phyloP scores from a whole-genome alignment of 2,113 vertebrate genomes.

The Aleadryas rufinucha region DNA sequence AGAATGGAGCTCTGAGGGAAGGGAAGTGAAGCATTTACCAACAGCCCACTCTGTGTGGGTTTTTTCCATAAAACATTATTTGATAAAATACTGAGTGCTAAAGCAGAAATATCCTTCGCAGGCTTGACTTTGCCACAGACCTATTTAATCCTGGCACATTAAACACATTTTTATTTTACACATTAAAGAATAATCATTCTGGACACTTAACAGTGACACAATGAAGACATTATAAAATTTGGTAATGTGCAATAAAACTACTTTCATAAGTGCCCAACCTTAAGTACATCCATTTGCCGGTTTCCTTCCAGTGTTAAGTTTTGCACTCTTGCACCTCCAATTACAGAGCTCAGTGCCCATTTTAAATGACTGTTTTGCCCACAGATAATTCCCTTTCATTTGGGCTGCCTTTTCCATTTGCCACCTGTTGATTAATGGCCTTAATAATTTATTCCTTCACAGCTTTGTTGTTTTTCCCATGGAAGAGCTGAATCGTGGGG shows the following conservation, averaged over 20 bases:
- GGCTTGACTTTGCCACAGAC: neutral
- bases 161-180: slow-evolving; percentile 18
- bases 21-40: neutral
- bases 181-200: slow-evolving; percentile 22
- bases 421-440: neutral
- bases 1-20: neutral
- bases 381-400: neutral
- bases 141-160: neutral
- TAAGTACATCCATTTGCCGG: neutral
- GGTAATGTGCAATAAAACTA: neutral
- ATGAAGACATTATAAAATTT: slow-evolving; percentile 16
- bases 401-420: neutral
- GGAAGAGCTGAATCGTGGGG: neutral
- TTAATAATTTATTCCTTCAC: neutral
- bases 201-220: slow-evolving; percentile 1
- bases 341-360: neutral
- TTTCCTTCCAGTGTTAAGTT: neutral
- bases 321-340: neutral
- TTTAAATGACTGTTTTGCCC: neutral
- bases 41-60: neutral
- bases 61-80: neutral
- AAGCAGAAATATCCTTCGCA: neutral
- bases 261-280: neutral
- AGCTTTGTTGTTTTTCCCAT: neutral
- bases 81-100: neutral